Evolutionary conservation across 2,113 vertebrate species (phyloP), one percentile per base, ranked within the genome.

Genomic region (Cottus gobio): DNA sequence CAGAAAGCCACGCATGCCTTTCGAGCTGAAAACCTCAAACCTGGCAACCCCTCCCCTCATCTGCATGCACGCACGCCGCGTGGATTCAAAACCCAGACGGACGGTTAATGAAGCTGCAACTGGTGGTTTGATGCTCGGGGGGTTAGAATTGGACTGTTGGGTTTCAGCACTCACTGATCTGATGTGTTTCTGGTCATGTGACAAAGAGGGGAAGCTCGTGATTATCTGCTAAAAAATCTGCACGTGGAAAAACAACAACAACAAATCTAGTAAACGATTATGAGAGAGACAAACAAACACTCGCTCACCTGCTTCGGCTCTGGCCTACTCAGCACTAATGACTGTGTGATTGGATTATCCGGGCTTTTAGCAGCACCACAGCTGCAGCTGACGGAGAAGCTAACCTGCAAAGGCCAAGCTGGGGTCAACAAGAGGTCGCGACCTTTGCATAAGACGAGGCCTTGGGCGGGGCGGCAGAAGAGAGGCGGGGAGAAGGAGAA

Each of bases 311-410:
- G 89, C 85, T 79, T 73, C 10, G 0, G 75, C 87, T 85, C 77
- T 26, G 71, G 71, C 75, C 63, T 66, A 16, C 91, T 86, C 84
- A 84, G 75, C 80, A 81, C 88, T 91, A 92, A 92, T 93, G 83
- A 86, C 80, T 83, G 87, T 85, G 85, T 90, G 89, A 93, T 93
- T 90, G 91, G 93, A 93, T 94, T 93, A 92, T 88, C 87, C 26
- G 4, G 79, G 87, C 80, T 91, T 90, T 94, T 80, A 78, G 85
- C 89, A 86, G 87, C 62, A 44, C 70, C 70, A 66, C 90, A 91
- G 85, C 84, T 88, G 90, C 78, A 89, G 90, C 83, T 71, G 87
- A 89, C 65, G 82, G 89, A 72, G 75, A 87, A 63, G 77, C 89
- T 90, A 87, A 83, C 91, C 79, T 77, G 80, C 75, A 81, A 50